Percentiles rank a stretch among this genome's conserved stretches.
These are phyloP conservation scores for Noctuana brunneofusca DNA, from an alignment of 2,888 invertebrate species.

Conservation along the genomic window DNA sequence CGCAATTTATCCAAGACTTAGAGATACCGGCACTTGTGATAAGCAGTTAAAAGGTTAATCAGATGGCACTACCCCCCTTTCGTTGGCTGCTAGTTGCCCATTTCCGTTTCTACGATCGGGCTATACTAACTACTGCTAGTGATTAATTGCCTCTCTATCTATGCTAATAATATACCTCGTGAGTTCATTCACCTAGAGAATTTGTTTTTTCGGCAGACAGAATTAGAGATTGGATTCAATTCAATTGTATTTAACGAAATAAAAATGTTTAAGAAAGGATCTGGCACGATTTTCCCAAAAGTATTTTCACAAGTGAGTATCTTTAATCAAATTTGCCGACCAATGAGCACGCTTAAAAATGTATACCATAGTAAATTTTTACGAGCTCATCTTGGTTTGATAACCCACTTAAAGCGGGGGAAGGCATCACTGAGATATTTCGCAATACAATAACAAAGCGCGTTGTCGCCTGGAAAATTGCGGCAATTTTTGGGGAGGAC, in stretches of 20 bases:
- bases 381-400: conserved; percentile 41
- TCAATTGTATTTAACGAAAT: not conserved
- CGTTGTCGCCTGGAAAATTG: conserved; percentile 75
- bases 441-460: conserved; percentile 69
- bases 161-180: conserved; percentile 43
- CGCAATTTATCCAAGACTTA: conserved; percentile 24
- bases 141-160: conserved; percentile 48
- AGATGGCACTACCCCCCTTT: conserved; percentile 46
- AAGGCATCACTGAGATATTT: conserved; percentile 63
- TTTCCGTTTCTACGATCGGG: conserved; percentile 63
- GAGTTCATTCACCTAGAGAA: conserved; percentile 39
- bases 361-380: conserved; percentile 61
- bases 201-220: not conserved
- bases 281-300: conserved; percentile 3
- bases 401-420: conserved; percentile 62
- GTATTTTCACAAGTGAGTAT: too few species aligned
- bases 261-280: not conserved
- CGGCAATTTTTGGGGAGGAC: conserved; percentile 63
- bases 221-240: not conserved
- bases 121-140: conserved; percentile 48
- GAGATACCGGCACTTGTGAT: conserved; percentile 30
- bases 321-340: conserved; percentile 37
- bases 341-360: conserved; percentile 45
- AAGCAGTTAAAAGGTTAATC: conserved; percentile 46
- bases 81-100: conserved; percentile 62